phyloP scores from a whole-genome alignment of 2,888 invertebrate species.

The Xanthia togata region DNA sequence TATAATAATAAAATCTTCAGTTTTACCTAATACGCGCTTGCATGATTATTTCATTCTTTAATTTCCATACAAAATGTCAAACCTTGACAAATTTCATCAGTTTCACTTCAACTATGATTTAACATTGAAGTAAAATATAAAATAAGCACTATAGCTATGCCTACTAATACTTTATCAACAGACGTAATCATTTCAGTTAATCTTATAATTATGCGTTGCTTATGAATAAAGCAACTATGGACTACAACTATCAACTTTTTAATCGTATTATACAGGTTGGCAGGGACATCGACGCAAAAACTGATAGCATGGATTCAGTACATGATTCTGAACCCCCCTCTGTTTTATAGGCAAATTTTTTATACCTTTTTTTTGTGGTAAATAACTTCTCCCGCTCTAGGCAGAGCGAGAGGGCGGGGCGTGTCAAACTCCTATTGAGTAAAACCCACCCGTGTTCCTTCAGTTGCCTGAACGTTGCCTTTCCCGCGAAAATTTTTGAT shows the following conservation, averaged over 20 bases:
- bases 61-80: conserved; percentile 9
- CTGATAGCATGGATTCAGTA: no score
- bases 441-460: no score
- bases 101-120: conserved; percentile 34
- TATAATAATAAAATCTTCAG: background rate
- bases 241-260: background rate
- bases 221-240: background rate
- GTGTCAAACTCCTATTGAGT: no score
- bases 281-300: no score
- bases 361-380: no score
- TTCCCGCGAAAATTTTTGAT: no score
- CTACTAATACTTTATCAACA: conserved; percentile 15
- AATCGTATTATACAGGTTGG: background rate
- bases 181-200: background rate
- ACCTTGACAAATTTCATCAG: conserved; percentile 33
- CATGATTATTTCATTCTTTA: conserved; percentile 11
- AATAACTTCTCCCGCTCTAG: no score
- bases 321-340: no score
- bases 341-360: no score
- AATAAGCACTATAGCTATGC: background rate
- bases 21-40: background rate
- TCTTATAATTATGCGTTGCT: background rate
- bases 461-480: no score
- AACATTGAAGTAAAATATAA: conserved; percentile 14
- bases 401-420: no score